phyloP scores from a whole-genome alignment of 2,888 invertebrate species.

The Vannuccia rotundouncinata region DNA sequence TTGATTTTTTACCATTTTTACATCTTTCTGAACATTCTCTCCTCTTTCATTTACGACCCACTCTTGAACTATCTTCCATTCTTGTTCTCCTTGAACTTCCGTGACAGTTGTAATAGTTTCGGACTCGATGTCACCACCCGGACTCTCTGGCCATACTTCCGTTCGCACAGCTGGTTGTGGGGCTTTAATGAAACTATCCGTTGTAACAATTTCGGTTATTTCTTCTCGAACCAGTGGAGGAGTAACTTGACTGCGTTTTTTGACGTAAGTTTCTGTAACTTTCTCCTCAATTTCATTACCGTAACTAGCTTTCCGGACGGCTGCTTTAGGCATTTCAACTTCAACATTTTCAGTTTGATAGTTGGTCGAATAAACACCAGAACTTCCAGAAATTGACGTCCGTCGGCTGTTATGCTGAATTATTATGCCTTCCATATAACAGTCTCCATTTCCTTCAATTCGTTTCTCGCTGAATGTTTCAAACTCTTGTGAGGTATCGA shows the following conservation, averaged over 20 bases:
- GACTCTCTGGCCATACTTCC: too few species aligned
- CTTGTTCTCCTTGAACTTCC: too few species aligned
- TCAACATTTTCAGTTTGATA: neutral
- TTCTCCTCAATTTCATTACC: neutral
- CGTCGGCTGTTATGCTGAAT: neutral
- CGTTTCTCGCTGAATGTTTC: conserved; percentile 20
- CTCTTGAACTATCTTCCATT: neutral
- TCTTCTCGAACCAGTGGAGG: too few species aligned
- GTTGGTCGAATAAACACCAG: neutral
- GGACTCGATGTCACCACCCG: too few species aligned
- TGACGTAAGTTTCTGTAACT: neutral
- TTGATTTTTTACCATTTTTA: neutral
- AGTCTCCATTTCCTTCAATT: neutral
- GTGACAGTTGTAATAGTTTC: too few species aligned
- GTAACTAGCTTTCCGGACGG: neutral
- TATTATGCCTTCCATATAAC: neutral
- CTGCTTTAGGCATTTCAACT: neutral
- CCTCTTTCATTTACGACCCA: neutral
- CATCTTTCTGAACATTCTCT: neutral
- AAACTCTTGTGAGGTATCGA: neutral
- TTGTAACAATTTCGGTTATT: too few species aligned
- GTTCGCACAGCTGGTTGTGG: too few species aligned
- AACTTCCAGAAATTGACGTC: neutral
- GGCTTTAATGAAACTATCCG: too few species aligned
- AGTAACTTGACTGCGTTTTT: too few species aligned